phyloP scores from a whole-genome alignment of 2,797 vertebrate genomes.

The Bovichtus diacanthus region DNA sequence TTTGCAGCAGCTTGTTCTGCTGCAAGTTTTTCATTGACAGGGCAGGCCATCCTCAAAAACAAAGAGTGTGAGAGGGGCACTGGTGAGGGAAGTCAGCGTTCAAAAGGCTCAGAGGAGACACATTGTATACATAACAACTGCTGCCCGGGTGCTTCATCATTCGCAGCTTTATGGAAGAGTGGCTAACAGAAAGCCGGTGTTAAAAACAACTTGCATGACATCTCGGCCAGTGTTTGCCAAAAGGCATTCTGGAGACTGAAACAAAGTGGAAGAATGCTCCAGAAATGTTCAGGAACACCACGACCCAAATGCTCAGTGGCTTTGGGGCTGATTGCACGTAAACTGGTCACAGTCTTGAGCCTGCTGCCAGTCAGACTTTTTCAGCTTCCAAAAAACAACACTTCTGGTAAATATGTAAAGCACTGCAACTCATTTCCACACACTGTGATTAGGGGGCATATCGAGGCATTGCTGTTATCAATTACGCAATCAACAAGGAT shows the following conservation, averaged over 20 bases:
- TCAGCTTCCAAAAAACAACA: constrained; percentile 8
- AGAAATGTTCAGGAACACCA: background rate
- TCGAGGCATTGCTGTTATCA: background rate
- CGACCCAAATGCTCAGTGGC: background rate
- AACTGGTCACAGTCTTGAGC: constrained; percentile 10
- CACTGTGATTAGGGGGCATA: background rate
- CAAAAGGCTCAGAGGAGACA: background rate
- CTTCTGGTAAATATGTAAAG: constrained; percentile 18
- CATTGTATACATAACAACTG: background rate
- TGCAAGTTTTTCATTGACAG: background rate
- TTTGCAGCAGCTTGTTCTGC: background rate
- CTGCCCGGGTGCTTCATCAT: background rate
- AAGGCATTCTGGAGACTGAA: background rate
- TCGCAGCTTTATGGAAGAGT: background rate
- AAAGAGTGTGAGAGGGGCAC: background rate
- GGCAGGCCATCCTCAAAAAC: background rate
- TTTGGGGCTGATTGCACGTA: background rate
- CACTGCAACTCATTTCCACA: constrained; percentile 8
- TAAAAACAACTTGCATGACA: background rate
- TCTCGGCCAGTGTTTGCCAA: background rate
- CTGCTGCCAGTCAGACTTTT: constrained; percentile 2
- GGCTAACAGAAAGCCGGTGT: background rate
- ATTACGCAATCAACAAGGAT: constrained; percentile 21
- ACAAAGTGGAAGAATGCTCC: background rate
- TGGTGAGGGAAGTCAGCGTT: background rate